Evolutionary conservation across 2,888 invertebrate genomes (phyloP).

Genomic region (Dromius quadrimaculatus): DNA sequence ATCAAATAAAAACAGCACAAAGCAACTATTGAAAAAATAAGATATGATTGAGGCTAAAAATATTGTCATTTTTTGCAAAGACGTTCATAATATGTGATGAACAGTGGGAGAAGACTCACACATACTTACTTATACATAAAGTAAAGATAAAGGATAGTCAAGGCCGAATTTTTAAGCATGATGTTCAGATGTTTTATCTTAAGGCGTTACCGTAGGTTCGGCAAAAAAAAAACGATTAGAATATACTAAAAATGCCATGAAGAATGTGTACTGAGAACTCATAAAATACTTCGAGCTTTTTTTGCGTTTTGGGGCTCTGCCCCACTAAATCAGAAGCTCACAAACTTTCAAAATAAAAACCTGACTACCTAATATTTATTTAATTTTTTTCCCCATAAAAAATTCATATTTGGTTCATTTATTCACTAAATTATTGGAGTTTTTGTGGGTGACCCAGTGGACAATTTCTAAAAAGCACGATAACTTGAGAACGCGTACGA

Average conservation of each 20-base stretch:
- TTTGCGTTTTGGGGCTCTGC: too few relatives aligned
- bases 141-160: not conserved
- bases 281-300: too few relatives aligned
- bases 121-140: not conserved
- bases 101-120: too few relatives aligned
- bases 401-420: too few relatives aligned
- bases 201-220: not conserved
- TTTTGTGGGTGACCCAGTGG: too few relatives aligned
- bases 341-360: slow-evolving; percentile 26
- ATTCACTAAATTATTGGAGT: too few relatives aligned
- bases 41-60: not conserved
- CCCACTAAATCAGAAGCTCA: not conserved
- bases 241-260: not conserved
- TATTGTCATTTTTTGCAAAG: not conserved
- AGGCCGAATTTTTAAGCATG: slow-evolving; percentile 7
- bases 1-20: not conserved
- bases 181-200: not conserved
- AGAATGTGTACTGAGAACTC: not conserved
- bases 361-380: too few relatives aligned
- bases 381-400: too few relatives aligned
- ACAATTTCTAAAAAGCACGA: too few relatives aligned
- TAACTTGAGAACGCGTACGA: too few relatives aligned
- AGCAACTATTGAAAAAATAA: not conserved
- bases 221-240: not conserved
- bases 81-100: not conserved